These are phyloP conservation scores for Albula goreensis DNA, from an alignment of 2,113 vertebrate genomes.

Conservation along the genomic window DNA sequence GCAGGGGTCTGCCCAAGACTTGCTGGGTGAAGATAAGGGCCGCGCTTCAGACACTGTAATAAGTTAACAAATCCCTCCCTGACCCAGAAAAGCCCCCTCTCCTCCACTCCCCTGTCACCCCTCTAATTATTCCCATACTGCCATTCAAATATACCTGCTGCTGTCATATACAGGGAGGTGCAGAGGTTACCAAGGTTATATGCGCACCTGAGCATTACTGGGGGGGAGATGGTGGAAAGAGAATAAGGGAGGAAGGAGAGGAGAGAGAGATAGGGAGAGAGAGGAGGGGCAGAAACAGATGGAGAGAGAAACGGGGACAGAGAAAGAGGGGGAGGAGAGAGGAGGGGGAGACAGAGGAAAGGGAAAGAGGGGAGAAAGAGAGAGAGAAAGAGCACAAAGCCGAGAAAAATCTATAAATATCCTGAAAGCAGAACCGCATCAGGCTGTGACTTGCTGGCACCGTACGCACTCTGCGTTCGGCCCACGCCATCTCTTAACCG, in stretches of 20 bases:
- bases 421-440: too few relatives aligned
- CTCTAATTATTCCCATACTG: slow-evolving; percentile 68
- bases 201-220: slow-evolving; percentile 40
- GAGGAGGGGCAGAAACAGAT: too few relatives aligned
- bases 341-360: too few relatives aligned
- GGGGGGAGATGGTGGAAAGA: neutral
- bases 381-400: too few relatives aligned
- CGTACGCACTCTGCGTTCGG: too few relatives aligned
- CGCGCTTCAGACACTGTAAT: slow-evolving; percentile 71
- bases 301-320: neutral
- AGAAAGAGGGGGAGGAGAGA: neutral
- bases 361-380: too few relatives aligned
- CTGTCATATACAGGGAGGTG: slow-evolving; percentile 42
- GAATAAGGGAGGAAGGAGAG: too few relatives aligned
- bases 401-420: too few relatives aligned
- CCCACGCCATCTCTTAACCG: too few relatives aligned
- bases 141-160: slow-evolving; percentile 64
- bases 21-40: slow-evolving; percentile 75
- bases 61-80: slow-evolving; percentile 76
- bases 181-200: slow-evolving; percentile 39
- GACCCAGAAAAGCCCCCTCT: slow-evolving; percentile 67
- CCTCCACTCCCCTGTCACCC: slow-evolving; percentile 36
- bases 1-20: slow-evolving; percentile 65
- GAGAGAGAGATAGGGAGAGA: too few relatives aligned
- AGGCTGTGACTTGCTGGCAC: too few relatives aligned